A percentile compares a stretch with the other conserved stretches of the same genome.
phyloP scores from a whole-genome alignment of 2,113 vertebrate species.

The Cephalopholis sonnerati region DNA sequence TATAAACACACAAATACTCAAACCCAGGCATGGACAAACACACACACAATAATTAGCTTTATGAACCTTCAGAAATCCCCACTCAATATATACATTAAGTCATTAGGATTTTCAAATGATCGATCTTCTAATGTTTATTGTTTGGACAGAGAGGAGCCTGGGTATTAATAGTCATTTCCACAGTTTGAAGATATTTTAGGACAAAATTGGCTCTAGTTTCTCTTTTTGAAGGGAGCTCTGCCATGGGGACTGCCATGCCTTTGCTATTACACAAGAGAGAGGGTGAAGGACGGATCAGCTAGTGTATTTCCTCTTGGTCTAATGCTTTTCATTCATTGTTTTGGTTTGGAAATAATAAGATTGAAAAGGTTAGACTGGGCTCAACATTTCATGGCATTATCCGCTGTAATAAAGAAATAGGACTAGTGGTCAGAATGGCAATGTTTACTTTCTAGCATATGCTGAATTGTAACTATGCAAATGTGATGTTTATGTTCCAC shows the following conservation, averaged over 20 bases:
- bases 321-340: neutral
- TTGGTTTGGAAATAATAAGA: neutral
- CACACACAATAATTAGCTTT: slow-evolving; percentile 9
- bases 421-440: neutral
- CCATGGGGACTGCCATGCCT: neutral
- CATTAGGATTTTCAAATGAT: slow-evolving; percentile 3
- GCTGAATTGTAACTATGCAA: slow-evolving; percentile 31
- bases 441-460: neutral
- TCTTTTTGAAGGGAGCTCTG: neutral
- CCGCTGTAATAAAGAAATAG: neutral
- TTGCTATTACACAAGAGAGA: slow-evolving; percentile 10
- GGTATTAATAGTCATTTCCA: neutral
- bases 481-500: slow-evolving; percentile 44
- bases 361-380: neutral
- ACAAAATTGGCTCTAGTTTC: neutral
- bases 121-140: neutral
- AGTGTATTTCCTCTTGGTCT: neutral
- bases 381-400: neutral
- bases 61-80: neutral
- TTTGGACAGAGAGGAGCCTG: slow-evolving; percentile 11
- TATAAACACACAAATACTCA: slow-evolving; percentile 44
- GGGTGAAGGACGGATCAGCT: slow-evolving; percentile 2
- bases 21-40: slow-evolving; percentile 20
- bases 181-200: slow-evolving; percentile 15
- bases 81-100: neutral